Evolutionary conservation across 1,140 invertebrate genomes (phyloP).

Genomic region (Sycophila sp.): DNA sequence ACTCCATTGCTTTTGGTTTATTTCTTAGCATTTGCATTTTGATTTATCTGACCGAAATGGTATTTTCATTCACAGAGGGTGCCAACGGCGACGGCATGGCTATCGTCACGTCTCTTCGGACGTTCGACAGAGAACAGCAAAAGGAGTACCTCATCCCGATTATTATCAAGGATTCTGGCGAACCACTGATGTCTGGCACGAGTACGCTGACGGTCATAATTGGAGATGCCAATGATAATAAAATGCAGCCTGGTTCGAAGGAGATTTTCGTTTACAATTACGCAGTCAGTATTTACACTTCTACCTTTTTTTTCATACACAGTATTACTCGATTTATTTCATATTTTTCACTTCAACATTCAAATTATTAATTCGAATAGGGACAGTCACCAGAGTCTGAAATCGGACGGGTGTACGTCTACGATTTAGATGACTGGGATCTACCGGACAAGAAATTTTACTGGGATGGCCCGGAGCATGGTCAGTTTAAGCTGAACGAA

Average conservation of each 20-base stretch:
- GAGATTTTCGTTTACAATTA: slow-evolving; percentile 98
- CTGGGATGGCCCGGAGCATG: slow-evolving; percentile 85
- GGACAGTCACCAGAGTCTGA: slow-evolving; percentile 90
- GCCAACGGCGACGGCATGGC: slow-evolving; percentile 96
- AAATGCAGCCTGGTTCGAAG: slow-evolving; percentile 95
- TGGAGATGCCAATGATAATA: slow-evolving; percentile 96
- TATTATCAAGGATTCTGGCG: slow-evolving; percentile 90
- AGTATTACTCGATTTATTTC: too few species aligned
- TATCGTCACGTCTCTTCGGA: slow-evolving; percentile 87
- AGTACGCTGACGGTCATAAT: slow-evolving; percentile 95
- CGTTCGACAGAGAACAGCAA: slow-evolving; percentile 94
- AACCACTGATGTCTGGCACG: slow-evolving; percentile 91
- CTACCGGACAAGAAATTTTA: slow-evolving; percentile 96
- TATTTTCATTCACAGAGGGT: slow-evolving; percentile 73
- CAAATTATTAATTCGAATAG: slow-evolving; percentile 64
- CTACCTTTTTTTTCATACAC: too few species aligned
- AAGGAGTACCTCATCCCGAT: slow-evolving; percentile 95
- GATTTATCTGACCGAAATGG: slow-evolving; percentile 6
- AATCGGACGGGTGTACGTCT: slow-evolving; percentile 95
- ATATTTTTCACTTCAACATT: not conserved
- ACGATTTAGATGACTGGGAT: slow-evolving; percentile 98
- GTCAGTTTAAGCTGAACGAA: slow-evolving; percentile 87
- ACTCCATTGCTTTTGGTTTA: not conserved
- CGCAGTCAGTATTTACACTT: slow-evolving; percentile 65
- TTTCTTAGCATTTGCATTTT: too few species aligned